Conservation (phyloP, 1,140 invertebrate species). For the Lucilia sericata region DNA sequence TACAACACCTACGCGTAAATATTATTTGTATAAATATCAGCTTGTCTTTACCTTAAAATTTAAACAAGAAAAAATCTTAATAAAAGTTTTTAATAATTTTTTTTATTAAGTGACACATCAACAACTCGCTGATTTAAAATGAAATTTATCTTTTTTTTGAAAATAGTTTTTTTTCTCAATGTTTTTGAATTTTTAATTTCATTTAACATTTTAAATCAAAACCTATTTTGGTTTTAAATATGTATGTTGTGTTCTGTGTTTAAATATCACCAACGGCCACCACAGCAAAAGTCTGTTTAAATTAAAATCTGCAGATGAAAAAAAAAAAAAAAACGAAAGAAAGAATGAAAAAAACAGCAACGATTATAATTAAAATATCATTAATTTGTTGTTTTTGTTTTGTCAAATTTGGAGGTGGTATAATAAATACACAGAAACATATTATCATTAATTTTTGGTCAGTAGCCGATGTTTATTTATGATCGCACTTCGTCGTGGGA, state of each 20-base stretch:
- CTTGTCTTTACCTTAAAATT: too few relatives aligned
- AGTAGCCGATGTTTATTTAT: neutral
- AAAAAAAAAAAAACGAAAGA: too few relatives aligned
- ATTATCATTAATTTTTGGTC: neutral
- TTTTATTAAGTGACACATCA: constrained; percentile 2
- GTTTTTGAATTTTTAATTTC: neutral
- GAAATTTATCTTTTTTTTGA: neutral
- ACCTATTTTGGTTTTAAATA: neutral
- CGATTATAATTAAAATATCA: constrained; percentile 2
- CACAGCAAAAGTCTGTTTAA: neutral
- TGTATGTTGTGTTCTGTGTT: too few relatives aligned
- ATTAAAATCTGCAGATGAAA: neutral
- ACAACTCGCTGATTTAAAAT: neutral
- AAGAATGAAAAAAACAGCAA: neutral
- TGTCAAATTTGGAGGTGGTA: neutral
- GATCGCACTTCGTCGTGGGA: too few relatives aligned
- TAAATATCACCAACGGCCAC: neutral
- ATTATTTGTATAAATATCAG: neutral
- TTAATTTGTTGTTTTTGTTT: neutral
- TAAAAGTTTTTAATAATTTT: neutral
- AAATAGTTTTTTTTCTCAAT: neutral
- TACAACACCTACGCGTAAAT: neutral
- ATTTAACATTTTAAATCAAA: neutral
- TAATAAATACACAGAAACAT: neutral
- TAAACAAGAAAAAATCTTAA: too few relatives aligned